phyloP scores from a whole-genome alignment of 2,888 invertebrate species.

The Teleogryllus oceanicus region DNA sequence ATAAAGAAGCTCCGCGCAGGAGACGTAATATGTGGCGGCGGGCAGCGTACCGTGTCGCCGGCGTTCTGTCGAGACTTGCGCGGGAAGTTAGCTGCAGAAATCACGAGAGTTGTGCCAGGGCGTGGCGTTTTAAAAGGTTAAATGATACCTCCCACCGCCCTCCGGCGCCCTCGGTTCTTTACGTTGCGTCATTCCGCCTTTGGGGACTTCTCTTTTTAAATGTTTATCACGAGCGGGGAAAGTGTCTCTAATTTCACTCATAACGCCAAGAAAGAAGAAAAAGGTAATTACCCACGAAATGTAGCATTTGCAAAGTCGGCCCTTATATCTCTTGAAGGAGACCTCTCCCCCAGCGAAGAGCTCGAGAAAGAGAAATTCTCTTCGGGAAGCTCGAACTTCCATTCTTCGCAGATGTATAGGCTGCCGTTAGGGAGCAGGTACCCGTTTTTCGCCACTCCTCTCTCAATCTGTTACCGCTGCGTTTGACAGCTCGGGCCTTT shows the following conservation, averaged over 20 bases:
- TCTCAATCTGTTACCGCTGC: too few relatives aligned
- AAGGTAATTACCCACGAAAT: conserved; percentile 10
- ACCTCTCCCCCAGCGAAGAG: background rate
- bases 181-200: too few relatives aligned
- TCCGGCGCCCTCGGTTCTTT: background rate
- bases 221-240: background rate
- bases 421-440: background rate
- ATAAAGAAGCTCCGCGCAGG: too few relatives aligned
- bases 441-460: too few relatives aligned
- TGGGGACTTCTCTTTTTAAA: conserved; percentile 11
- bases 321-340: background rate
- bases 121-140: background rate
- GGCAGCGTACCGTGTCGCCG: too few relatives aligned
- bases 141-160: background rate
- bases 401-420: background rate
- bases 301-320: conserved; percentile 6
- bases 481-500: background rate
- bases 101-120: too few relatives aligned
- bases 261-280: conserved; percentile 18
- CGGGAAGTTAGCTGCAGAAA: too few relatives aligned
- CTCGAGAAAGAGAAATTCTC: background rate
- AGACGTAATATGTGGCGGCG: too few relatives aligned
- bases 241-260: conserved; percentile 6
- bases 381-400: background rate
- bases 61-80: too few relatives aligned